phyloP scores from a whole-genome alignment of 2,113 vertebrate genomes.

The Oreochromis aureus region DNA sequence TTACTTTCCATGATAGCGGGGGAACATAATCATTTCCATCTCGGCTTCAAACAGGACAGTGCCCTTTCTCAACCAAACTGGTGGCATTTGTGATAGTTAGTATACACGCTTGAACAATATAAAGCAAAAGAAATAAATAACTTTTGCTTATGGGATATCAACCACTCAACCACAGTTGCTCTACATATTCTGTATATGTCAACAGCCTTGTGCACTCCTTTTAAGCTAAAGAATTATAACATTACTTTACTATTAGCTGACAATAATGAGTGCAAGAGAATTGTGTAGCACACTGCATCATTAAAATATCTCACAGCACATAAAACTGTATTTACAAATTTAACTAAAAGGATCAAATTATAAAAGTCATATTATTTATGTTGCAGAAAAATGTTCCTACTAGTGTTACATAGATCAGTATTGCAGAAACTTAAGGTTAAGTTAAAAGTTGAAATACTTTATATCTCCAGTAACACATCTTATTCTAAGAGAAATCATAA shows the following conservation, averaged over 20 bases:
- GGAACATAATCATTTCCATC: conserved; percentile 42
- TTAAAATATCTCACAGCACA: neutral
- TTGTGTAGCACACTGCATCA: fast-evolving
- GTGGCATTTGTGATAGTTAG: neutral
- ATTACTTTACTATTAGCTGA: neutral
- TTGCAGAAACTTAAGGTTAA: neutral
- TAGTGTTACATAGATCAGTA: neutral
- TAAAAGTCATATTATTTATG: neutral
- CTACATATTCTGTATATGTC: neutral
- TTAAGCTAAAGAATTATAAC: fast-evolving
- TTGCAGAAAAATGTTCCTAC: neutral
- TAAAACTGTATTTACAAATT: neutral
- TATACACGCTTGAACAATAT: neutral
- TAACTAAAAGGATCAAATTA: neutral
- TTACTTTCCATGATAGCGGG: conserved; percentile 51
- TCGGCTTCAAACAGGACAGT: neutral
- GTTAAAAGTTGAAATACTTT: neutral
- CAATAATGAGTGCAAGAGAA: neutral
- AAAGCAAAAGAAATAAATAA: neutral
- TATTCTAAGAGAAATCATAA: neutral
- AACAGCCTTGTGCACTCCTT: neutral
- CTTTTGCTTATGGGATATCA: neutral
- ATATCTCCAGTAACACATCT: fast-evolving
- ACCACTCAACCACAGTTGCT: neutral
- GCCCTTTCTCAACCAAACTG: neutral